Conservation (phyloP, 2,888 invertebrate genomes). For the Ormia ochracea region DNA sequence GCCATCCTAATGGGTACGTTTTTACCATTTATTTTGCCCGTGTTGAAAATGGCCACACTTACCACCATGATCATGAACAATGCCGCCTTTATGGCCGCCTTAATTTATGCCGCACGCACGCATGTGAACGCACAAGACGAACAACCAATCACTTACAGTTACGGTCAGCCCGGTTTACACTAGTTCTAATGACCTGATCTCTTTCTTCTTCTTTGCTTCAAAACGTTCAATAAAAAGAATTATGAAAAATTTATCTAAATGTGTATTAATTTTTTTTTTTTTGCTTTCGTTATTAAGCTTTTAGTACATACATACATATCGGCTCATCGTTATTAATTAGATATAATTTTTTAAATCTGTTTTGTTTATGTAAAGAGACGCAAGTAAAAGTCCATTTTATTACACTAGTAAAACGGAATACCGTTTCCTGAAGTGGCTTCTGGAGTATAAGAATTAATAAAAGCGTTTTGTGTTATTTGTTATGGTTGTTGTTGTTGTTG, state of each 20-base stretch:
- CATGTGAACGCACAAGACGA: conserved; percentile 71
- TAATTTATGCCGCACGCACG: conserved; percentile 75
- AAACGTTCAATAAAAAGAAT: neutral
- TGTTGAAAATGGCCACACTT: conserved; percentile 82
- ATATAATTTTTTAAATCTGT: too few relatives aligned
- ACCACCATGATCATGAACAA: conserved; percentile 82
- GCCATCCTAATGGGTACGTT: conserved; percentile 82
- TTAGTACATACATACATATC: neutral
- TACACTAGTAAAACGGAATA: too few relatives aligned
- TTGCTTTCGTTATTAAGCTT: too few relatives aligned
- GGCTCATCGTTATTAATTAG: too few relatives aligned
- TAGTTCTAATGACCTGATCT: conserved; percentile 45
- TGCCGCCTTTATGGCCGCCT: conserved; percentile 81
- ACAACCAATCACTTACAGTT: conserved; percentile 72
- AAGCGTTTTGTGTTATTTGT: too few relatives aligned
- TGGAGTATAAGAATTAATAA: too few relatives aligned
- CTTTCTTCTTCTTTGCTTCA: neutral
- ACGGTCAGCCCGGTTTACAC: conserved; percentile 66
- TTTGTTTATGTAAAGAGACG: too few relatives aligned
- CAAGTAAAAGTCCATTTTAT: too few relatives aligned
- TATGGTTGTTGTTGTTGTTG: too few relatives aligned
- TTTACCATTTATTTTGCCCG: conserved; percentile 83
- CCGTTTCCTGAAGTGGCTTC: too few relatives aligned
- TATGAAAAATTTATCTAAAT: neutral
- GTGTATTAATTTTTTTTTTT: neutral